Conservation (phyloP, 2,888 invertebrate species). For the Erebia epiphron region DNA sequence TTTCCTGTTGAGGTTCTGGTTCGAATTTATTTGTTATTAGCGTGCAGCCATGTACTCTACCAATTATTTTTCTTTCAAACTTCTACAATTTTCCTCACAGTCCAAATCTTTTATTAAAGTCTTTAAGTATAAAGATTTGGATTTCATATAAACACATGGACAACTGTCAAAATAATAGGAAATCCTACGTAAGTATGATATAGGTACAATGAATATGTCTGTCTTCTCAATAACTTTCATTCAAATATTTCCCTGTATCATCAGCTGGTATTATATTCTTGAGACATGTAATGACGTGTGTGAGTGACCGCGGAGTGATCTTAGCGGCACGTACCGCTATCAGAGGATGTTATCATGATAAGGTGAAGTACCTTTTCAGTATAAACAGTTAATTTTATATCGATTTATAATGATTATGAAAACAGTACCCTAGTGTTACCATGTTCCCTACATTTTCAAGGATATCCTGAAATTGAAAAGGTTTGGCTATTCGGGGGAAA, state of each 20-base stretch:
- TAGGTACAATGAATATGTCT: background rate
- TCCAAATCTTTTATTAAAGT: no score
- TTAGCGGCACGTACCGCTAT: background rate
- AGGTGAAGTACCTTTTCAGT: slow-evolving; percentile 1
- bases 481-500: no score
- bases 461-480: background rate
- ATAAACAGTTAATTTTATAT: background rate
- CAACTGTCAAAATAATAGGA: background rate
- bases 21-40: no score
- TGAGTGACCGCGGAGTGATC: background rate
- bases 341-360: slow-evolving; percentile 1
- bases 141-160: background rate
- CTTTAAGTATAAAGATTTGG: background rate
- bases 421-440: background rate
- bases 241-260: background rate
- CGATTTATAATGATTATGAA: background rate
- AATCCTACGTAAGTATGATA: background rate
- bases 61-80: no score
- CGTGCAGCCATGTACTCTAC: no score
- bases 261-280: background rate
- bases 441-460: background rate
- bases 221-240: background rate
- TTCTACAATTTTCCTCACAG: no score
- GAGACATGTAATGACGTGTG: background rate
- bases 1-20: no score